A percentile compares a stretch with the other conserved stretches of the same genome.
These are phyloP conservation scores for Drosophila vallismaia DNA, from an alignment of 2,888 invertebrate species.

Conservation along the genomic window DNA sequence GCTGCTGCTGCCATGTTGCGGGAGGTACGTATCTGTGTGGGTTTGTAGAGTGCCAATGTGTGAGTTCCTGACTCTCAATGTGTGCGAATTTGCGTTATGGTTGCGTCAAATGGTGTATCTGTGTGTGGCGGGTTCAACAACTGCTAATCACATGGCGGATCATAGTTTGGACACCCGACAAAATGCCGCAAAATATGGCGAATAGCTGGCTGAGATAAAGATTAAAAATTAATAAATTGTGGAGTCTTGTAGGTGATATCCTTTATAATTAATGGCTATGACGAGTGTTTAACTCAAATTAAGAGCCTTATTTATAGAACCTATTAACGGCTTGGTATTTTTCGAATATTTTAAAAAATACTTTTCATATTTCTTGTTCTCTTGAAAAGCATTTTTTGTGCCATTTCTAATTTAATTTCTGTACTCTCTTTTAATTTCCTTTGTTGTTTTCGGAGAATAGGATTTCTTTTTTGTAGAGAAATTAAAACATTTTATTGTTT, in stretches of 20 bases:
- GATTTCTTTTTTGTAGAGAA: too few relatives aligned
- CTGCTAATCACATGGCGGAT: constrained; percentile 69
- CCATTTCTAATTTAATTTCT: too few relatives aligned
- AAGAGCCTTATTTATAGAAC: constrained; percentile 22
- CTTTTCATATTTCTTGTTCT: not conserved
- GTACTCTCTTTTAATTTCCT: too few relatives aligned
- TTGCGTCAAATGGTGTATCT: constrained; percentile 49
- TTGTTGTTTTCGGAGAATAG: too few relatives aligned
- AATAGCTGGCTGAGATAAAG: constrained; percentile 20
- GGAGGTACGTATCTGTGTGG: constrained; percentile 13
- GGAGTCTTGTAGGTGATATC: constrained; percentile 31
- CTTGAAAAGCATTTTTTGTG: not conserved
- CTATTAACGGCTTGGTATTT: constrained; percentile 26
- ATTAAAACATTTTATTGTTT: too few relatives aligned
- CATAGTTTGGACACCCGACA: constrained; percentile 29
- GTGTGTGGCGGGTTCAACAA: constrained; percentile 67
- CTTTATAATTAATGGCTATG: constrained; percentile 28
- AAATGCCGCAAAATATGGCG: constrained; percentile 17
- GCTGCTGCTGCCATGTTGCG: constrained; percentile 6
- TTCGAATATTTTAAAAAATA: constrained; percentile 1
- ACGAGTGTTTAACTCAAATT: constrained; percentile 21
- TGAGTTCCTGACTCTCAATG: constrained; percentile 1
- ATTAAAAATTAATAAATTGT: constrained; percentile 29
- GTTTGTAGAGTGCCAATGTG: not conserved
- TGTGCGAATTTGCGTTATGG: constrained; percentile 49